These are phyloP conservation scores for Tetrax tetrax DNA, from an alignment of 2,113 vertebrate genomes.

Conservation along the genomic window DNA sequence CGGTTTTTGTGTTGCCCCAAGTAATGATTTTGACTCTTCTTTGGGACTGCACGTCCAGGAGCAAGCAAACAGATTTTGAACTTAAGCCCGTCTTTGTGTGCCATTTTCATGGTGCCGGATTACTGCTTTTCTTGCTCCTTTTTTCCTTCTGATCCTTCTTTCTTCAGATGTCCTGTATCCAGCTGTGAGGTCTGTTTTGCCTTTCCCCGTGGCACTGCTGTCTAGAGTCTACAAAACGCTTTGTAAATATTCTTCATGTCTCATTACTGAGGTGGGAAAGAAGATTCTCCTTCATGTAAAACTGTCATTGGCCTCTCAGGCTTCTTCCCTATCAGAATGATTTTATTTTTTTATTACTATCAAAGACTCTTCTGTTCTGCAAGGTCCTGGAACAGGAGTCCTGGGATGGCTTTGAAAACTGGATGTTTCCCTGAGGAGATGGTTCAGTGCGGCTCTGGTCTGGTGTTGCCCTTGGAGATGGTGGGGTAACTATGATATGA, in stretches of 20 bases:
- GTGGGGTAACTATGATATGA: slow-evolving; percentile 7
- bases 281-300: not conserved
- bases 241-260: not conserved
- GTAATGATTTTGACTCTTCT: not conserved
- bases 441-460: not conserved
- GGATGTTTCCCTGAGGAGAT: not conserved
- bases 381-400: not conserved
- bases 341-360: not conserved
- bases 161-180: not conserved
- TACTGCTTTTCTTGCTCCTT: not conserved
- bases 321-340: not conserved
- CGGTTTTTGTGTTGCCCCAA: not conserved
- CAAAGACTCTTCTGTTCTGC: not conserved
- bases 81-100: not conserved
- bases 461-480: slow-evolving; percentile 23
- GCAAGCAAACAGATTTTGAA: not conserved
- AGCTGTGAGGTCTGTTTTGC: not conserved
- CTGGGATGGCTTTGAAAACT: not conserved
- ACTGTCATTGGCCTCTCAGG: not conserved
- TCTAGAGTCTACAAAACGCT: not conserved
- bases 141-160: not conserved
- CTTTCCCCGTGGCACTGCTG: not conserved
- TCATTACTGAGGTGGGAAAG: not conserved
- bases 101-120: not conserved
- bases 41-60: not conserved